phyloP scores from a whole-genome alignment of 1,140 invertebrate genomes.

The Zaprionus ornatus region DNA sequence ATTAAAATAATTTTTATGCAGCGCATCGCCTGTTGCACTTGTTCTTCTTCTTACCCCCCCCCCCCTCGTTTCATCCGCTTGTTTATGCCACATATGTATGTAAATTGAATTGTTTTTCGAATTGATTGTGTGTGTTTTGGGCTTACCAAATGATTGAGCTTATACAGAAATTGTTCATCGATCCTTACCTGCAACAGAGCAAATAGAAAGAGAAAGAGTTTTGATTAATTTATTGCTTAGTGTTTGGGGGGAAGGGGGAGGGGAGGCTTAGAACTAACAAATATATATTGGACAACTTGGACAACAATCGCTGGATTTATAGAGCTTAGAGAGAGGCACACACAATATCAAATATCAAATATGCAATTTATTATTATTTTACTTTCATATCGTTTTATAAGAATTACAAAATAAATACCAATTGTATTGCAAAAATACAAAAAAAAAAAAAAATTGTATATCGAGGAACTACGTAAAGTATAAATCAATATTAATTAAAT shows the following conservation, averaged over 20 bases:
- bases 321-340: constrained; percentile 29
- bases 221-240: constrained; percentile 41
- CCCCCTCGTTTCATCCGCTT: too few species aligned
- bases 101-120: constrained; percentile 1
- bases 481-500: neutral
- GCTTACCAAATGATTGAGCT: constrained; percentile 83
- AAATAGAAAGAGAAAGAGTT: constrained; percentile 34
- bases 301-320: constrained; percentile 53
- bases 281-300: constrained; percentile 31
- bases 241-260: too few species aligned
- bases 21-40: constrained; percentile 1
- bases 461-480: constrained; percentile 28
- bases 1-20: constrained; percentile 1
- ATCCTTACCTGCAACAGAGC: constrained; percentile 81
- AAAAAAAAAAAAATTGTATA: neutral
- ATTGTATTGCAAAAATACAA: too few species aligned
- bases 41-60: neutral
- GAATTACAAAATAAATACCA: constrained; percentile 19
- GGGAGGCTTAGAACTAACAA: constrained; percentile 51
- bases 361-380: constrained; percentile 28
- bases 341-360: constrained; percentile 67
- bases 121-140: constrained; percentile 1
- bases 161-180: constrained; percentile 82
- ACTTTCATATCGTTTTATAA: constrained; percentile 26
- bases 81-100: neutral